These are phyloP conservation scores for Epinephelus malabaricus DNA, from an alignment of 2,797 vertebrate species.

Conservation along the genomic window DNA sequence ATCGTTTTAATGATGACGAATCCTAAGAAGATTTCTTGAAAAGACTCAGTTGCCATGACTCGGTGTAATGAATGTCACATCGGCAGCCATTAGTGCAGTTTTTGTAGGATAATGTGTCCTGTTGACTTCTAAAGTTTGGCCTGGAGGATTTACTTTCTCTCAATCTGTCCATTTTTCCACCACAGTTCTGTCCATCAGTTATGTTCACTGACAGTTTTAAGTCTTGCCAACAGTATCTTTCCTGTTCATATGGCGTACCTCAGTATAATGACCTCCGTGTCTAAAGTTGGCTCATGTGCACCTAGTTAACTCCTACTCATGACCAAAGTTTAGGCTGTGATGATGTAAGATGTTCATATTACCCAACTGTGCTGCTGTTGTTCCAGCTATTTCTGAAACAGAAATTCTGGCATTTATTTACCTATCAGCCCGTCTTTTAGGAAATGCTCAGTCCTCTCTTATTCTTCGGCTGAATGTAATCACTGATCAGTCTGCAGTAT, in stretches of 20 bases:
- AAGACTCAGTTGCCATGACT: background rate
- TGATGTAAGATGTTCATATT: conserved; percentile 59
- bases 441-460: background rate
- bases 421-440: background rate
- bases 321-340: conserved; percentile 45
- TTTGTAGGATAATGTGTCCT: background rate
- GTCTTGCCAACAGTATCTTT: conserved; percentile 35
- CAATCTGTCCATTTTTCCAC: background rate
- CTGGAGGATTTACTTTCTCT: background rate
- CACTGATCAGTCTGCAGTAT: background rate
- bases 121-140: conserved; percentile 24
- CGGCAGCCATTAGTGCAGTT: background rate
- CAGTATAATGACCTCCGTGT: conserved; percentile 32
- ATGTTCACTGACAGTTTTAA: conserved; percentile 15
- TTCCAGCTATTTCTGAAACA: conserved; percentile 37
- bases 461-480: background rate
- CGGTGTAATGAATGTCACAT: conserved; percentile 2
- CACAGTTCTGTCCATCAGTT: conserved; percentile 14
- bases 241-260: conserved; percentile 17
- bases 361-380: conserved; percentile 30
- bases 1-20: background rate
- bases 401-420: conserved; percentile 17
- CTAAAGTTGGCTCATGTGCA: conserved; percentile 41
- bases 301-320: conserved; percentile 60
- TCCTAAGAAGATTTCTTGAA: background rate